Base-by-base conservation (phyloP, 1,140 invertebrate species). In the Drosophila sucinea region DNA sequence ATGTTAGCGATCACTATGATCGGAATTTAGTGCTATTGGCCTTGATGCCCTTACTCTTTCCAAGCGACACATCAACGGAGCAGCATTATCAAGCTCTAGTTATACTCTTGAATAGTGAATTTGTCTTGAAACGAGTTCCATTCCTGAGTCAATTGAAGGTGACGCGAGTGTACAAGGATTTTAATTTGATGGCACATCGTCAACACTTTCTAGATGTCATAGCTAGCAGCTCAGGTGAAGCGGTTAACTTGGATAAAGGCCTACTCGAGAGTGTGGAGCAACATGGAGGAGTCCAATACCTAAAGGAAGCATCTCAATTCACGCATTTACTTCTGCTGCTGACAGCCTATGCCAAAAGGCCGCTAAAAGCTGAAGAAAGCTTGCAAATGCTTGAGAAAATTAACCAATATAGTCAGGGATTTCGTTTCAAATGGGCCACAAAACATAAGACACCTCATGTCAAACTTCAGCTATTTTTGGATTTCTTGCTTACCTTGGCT, bases 31-130 rank as follows among this genome's bases (percentile, higher is more conserved):
- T 92, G 60, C n/a, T 92, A 3, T 56, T 92, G 5, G 69, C 90
- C 0, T 25, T 92, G 41, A 91, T 91, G 85, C 89, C 89, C 3
- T 65, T 86, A 8, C 71, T 91, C 0, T 91, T 91, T 25, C 90
- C 90, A 0, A 40, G 41, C n/a, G 58, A 73, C 3, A 23, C 55
- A 0, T 10, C 78, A 3, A 57, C 55, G 6, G 32, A 58, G 2
- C 10, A 54, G 1, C 72, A 79, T 23, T 71, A 73, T 5, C 23
- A 64, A 0, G 81, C 71, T 8, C 32, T 91, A 4, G 2, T 65
- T 2, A 60, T 63, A 6, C 61, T 91, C 27, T 7, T 91, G 1
- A 44, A 27, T 4, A 91, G 91, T 54, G 61, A 79, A 27, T 77
- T 91, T 54, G 64, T 70, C 23, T 11, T 1, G 0, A 79, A 51